Evolutionary conservation across 2,797 vertebrate species (phyloP), one percentile per base, ranked within the genome.

Genomic region (Adrianichthys oophorus): DNA sequence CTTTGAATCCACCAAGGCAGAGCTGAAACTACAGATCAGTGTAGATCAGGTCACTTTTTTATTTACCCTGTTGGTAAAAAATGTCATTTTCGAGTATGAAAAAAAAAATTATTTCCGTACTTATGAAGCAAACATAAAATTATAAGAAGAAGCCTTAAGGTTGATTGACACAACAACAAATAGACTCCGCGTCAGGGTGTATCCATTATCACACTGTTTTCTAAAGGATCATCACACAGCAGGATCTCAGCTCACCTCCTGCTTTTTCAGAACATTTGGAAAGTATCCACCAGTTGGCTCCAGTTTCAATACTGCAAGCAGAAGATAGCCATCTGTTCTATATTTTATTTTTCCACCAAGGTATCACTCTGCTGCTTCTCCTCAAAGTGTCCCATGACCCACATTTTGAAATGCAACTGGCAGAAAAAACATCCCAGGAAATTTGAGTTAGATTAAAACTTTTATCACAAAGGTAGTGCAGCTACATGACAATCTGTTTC

Each of bases 301-400:
- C 2, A 21, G 41, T 60, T 74, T 79, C 67, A 71, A 59, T 60
- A 49, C 61, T 65, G 42, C 18, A 49, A 57, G 61, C 71, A 73
- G 68, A 80, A 78, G 57, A 76, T 19, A 59, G 52, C 56, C 68
- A 60, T 56, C 74, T 82, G 80, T 74, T 87, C 74, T 53, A 61
- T 62, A 65, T 78, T 68, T 68, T 50, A 57, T 67, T 71, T 69
- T 13, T 65, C 47, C 46, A 54, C 47, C 52, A 51, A 56, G 54
- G 54, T 47, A 49, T 72, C 19, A 26, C 47, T n/a, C 55, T 53
- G 18, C 29, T 52, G 21, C 15, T 59, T 58, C 62, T n/a, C 42
- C 4, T n/a, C 2, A 63, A 76, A 66, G 45, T 67, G 49, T 64
- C 64, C 74, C 44, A 54, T 74, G 65, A 70, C 54, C 70, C 43